phyloP scores from a whole-genome alignment of 2,888 invertebrate genomes.

The Melanophora roralis region DNA sequence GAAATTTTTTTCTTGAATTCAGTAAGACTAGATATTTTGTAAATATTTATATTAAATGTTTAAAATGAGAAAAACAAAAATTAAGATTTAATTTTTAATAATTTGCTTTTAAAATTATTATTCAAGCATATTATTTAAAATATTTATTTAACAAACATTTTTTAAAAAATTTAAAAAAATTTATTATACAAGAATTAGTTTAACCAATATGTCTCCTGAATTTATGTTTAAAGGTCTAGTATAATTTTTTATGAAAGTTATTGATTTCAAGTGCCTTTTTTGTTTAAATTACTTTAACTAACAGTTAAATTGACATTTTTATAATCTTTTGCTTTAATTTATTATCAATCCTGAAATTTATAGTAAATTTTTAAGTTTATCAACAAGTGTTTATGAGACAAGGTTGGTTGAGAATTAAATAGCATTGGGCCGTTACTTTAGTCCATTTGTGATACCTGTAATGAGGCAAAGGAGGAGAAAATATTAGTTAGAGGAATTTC shows the following conservation, averaged over 20 bases:
- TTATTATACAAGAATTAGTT: slow-evolving; percentile 24
- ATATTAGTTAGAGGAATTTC: no score
- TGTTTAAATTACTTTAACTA: slow-evolving; percentile 5
- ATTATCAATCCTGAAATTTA: no score
- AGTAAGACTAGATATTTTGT: slow-evolving; percentile 27
- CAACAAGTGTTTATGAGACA: no score
- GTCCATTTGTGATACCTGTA: no score
- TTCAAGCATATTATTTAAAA: no score
- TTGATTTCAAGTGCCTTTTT: slow-evolving; percentile 60
- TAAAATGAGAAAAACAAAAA: not conserved
- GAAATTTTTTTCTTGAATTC: not conserved
- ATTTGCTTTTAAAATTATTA: no score
- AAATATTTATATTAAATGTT: slow-evolving; percentile 61
- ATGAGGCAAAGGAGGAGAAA: no score
- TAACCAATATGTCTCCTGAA: slow-evolving; percentile 20
- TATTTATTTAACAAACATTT: not conserved
- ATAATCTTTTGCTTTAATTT: no score
- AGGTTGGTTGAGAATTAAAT: no score
- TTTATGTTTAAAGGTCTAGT: slow-evolving; percentile 20
- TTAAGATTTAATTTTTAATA: no score
- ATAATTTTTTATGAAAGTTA: slow-evolving; percentile 40
- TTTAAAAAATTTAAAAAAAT: not conserved
- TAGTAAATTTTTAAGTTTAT: no score
- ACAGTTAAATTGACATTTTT: not conserved
- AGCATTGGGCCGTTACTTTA: no score